These are phyloP conservation scores for Psilopsiagon aymara DNA, from an alignment of 2,113 vertebrate genomes.

Conservation along the genomic window DNA sequence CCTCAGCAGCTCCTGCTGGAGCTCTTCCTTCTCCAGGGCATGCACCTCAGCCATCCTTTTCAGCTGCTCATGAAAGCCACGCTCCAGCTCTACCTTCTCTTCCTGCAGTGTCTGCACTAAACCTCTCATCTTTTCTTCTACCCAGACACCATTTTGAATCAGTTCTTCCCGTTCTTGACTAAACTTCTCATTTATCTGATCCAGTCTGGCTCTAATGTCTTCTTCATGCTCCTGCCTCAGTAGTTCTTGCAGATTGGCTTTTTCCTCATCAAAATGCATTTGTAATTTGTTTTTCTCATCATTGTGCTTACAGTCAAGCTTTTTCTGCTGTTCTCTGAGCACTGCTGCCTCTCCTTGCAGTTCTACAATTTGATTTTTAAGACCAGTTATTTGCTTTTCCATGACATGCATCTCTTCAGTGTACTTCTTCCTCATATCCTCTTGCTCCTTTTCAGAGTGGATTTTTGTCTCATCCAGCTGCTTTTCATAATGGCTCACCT, in stretches of 20 bases:
- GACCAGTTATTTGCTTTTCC: constrained; percentile 73
- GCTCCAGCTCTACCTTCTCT: constrained; percentile 72
- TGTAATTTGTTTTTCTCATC: constrained; percentile 72
- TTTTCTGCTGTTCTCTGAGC: constrained; percentile 64
- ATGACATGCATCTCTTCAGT: constrained; percentile 71
- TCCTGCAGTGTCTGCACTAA: constrained; percentile 50
- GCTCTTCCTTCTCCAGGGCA: constrained; percentile 67
- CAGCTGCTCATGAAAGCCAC: constrained; percentile 59
- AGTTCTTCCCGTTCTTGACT: constrained; percentile 78
- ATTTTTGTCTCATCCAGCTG: constrained; percentile 75
- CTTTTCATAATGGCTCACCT: constrained; percentile 74
- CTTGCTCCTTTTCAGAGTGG: constrained; percentile 78
- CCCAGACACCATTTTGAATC: constrained; percentile 17
- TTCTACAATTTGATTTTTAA: constrained; percentile 69
- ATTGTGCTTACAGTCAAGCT: constrained; percentile 32
- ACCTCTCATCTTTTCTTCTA: constrained; percentile 66
- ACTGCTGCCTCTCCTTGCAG: constrained; percentile 76
- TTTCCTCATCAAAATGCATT: constrained; percentile 66
- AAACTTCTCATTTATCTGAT: constrained; percentile 72
- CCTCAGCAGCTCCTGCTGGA: constrained; percentile 72
- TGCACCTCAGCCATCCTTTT: constrained; percentile 67
- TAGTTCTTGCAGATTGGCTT: constrained; percentile 72
- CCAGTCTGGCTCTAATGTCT: constrained; percentile 69
- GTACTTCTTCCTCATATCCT: constrained; percentile 68
- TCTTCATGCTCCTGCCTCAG: constrained; percentile 71